A percentile compares a stretch with the other conserved stretches of the same genome.
Evolutionary conservation across 2,113 vertebrate genomes (phyloP).

Genomic region (Lasiurus cinereus): DNA sequence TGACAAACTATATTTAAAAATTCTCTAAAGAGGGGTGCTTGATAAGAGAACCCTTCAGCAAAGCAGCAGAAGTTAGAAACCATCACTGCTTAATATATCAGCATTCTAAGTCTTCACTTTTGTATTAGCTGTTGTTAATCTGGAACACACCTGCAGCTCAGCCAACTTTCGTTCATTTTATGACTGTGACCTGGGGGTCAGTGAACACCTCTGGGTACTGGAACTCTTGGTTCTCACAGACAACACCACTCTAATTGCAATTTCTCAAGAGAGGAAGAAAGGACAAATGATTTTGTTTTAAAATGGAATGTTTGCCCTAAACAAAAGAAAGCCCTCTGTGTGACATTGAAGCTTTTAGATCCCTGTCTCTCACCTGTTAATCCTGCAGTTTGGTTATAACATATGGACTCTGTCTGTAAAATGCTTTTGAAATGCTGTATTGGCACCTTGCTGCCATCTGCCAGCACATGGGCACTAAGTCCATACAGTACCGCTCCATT

Average conservation of each 20-base stretch:
- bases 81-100: background rate
- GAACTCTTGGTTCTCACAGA: slow-evolving; percentile 29
- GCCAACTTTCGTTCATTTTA: background rate
- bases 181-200: background rate
- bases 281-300: background rate
- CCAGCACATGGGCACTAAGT: background rate
- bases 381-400: slow-evolving; percentile 40
- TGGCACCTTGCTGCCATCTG: slow-evolving; percentile 52
- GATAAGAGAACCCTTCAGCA: slow-evolving; percentile 22
- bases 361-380: slow-evolving; percentile 55
- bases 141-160: background rate
- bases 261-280: background rate
- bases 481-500: background rate
- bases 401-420: slow-evolving; percentile 66
- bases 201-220: background rate
- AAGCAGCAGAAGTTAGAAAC: background rate
- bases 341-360: slow-evolving; percentile 44
- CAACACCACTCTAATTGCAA: background rate
- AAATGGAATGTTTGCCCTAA: slow-evolving; percentile 27
- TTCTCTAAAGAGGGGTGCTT: background rate
- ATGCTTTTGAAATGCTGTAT: slow-evolving; percentile 46
- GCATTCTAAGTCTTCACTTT: slow-evolving; percentile 2
- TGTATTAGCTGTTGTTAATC: background rate
- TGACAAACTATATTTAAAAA: slow-evolving; percentile 12
- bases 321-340: background rate